phyloP scores from a whole-genome alignment of 2,113 vertebrate genomes.

The Cinclus cinclus region DNA sequence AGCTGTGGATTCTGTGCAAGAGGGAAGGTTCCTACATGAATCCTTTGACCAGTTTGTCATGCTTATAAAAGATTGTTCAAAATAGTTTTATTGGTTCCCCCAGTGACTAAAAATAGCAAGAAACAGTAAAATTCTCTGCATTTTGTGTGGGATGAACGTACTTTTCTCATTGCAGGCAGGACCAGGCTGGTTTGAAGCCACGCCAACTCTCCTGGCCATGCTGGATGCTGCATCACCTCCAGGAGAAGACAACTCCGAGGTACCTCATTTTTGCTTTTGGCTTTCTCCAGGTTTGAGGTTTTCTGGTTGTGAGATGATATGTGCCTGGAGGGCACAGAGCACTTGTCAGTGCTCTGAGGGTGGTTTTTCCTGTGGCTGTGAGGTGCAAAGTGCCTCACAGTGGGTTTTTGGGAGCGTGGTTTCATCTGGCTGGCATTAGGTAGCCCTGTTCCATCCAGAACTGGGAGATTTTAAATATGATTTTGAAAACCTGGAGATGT shows the following conservation, averaged over 20 bases:
- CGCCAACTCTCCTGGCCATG: rapidly evolving
- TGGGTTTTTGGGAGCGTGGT: background rate
- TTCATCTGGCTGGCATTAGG: background rate
- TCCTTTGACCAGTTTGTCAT: rapidly evolving
- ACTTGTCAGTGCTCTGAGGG: background rate
- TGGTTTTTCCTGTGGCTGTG: background rate
- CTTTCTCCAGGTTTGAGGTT: background rate
- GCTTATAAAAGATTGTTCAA: background rate
- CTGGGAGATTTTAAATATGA: background rate
- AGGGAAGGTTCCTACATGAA: background rate
- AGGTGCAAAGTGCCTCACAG: rapidly evolving
- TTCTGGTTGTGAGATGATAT: background rate
- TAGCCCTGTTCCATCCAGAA: background rate
- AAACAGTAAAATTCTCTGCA: background rate
- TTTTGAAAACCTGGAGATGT: slow-evolving; percentile 2
- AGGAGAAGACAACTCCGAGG: background rate
- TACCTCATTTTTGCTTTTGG: background rate
- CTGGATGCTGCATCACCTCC: background rate
- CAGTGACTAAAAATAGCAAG: background rate
- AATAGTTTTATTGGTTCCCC: background rate
- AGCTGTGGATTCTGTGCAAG: background rate
- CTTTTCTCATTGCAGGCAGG: background rate
- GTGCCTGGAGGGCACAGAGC: background rate
- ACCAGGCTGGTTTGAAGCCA: background rate
- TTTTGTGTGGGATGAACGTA: background rate